A percentile compares a stretch with the other conserved stretches of the same genome.
Evolutionary conservation across 2,113 vertebrate genomes (phyloP).

Genomic region (Melanostigma gelatinosum): DNA sequence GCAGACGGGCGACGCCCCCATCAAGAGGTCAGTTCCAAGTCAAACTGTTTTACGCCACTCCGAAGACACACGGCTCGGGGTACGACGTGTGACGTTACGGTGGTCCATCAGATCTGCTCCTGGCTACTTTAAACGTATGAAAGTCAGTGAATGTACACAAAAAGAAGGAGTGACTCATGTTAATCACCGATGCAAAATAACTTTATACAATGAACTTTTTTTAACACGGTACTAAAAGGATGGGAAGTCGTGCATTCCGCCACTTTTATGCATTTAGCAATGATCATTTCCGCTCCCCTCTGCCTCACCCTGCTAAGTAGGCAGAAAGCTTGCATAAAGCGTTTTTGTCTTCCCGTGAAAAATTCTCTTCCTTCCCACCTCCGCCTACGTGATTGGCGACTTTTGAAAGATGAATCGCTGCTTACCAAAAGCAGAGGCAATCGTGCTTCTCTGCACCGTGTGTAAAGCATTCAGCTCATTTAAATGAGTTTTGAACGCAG

Average conservation of each 20-base stretch:
- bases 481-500: constrained; percentile 42
- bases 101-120: background rate
- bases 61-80: background rate
- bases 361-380: constrained; percentile 35
- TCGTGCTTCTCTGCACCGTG: constrained; percentile 31
- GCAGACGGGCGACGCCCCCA: constrained; percentile 93
- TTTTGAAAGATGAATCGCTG: constrained; percentile 29
- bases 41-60: background rate
- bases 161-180: background rate
- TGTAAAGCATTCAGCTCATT: constrained; percentile 43
- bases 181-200: background rate
- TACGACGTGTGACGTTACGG: background rate
- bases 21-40: constrained; percentile 88
- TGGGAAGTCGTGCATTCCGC: constrained; percentile 13
- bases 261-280: constrained; percentile 17
- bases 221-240: constrained; percentile 2
- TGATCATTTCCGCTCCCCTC: constrained; percentile 44
- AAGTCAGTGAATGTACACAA: background rate
- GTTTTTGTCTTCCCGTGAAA: constrained; percentile 44
- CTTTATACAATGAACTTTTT: background rate
- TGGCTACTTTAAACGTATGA: background rate
- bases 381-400: background rate
- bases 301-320: constrained; percentile 33
- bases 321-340: constrained; percentile 30
- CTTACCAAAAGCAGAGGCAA: constrained; percentile 30